Percentiles rank a stretch among this genome's conserved stretches.
Conservation (phyloP, 2,113 vertebrate genomes). For the Pterocles orientalis region DNA sequence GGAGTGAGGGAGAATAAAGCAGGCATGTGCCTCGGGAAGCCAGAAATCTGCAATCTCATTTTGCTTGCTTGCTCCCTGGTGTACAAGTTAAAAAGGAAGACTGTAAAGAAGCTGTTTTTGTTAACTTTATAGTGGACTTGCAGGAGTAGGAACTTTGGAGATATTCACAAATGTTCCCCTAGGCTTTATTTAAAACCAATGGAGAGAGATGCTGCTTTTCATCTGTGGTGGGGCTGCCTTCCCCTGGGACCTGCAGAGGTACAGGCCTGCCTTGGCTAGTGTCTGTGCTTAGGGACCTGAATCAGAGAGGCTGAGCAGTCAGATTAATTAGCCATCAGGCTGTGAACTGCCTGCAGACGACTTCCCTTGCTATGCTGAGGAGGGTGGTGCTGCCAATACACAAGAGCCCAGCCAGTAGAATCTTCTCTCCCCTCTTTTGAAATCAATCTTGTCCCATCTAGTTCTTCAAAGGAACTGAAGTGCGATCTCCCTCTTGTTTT, state of each 20-base stretch:
- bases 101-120: background rate
- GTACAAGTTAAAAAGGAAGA: background rate
- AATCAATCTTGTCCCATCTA: background rate
- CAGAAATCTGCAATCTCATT: background rate
- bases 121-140: background rate
- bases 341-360: background rate
- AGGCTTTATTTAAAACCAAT: background rate
- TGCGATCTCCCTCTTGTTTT: constrained; percentile 39
- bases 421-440: background rate
- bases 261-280: background rate
- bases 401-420: rapidly evolving
- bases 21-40: background rate
- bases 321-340: rapidly evolving
- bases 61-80: background rate
- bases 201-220: background rate
- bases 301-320: background rate
- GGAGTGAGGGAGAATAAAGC: background rate
- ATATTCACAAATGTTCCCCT: background rate
- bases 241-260: background rate
- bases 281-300: background rate
- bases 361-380: background rate
- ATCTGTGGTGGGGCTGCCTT: background rate
- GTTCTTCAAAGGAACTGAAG: background rate
- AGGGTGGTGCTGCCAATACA: background rate
- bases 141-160: background rate